Percentiles rank a stretch among this genome's conserved stretches.
These are phyloP conservation scores for Embiotoca jacksoni DNA, from an alignment of 2,113 vertebrate genomes.

Conservation along the genomic window DNA sequence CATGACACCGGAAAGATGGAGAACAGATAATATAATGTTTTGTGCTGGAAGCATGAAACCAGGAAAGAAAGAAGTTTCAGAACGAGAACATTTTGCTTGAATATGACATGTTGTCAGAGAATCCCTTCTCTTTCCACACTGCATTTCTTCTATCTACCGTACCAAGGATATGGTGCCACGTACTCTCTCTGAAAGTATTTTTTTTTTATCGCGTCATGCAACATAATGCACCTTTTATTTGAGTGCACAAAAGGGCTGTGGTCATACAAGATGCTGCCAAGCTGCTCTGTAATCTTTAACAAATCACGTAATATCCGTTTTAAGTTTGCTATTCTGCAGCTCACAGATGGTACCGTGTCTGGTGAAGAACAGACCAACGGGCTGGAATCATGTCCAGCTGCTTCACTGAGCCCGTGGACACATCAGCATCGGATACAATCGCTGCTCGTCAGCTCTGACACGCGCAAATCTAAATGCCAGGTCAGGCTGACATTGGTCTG, in stretches of 20 bases:
- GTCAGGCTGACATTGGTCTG: conserved; percentile 57
- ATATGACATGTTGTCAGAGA: neutral
- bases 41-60: conserved; percentile 2
- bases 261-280: neutral
- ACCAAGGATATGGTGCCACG: no score
- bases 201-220: neutral
- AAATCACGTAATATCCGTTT: conserved; percentile 3
- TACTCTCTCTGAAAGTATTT: neutral
- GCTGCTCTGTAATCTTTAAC: conserved; percentile 14
- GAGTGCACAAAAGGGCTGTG: neutral
- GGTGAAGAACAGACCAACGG: conserved; percentile 20
- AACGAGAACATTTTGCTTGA: neutral
- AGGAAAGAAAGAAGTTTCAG: neutral
- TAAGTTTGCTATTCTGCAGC: conserved; percentile 17
- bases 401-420: conserved; percentile 37
- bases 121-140: neutral
- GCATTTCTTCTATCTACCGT: no score
- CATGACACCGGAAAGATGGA: conserved; percentile 17
- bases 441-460: conserved; percentile 54
- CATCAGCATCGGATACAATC: conserved; percentile 49
- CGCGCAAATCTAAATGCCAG: conserved; percentile 58
- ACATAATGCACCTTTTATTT: neutral
- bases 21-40: conserved; percentile 9
- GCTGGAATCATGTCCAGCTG: conserved; percentile 28
- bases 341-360: conserved; percentile 26